Evolutionary conservation across 2,888 invertebrate species (phyloP).

Genomic region (Nesidiocoris tenuis): DNA sequence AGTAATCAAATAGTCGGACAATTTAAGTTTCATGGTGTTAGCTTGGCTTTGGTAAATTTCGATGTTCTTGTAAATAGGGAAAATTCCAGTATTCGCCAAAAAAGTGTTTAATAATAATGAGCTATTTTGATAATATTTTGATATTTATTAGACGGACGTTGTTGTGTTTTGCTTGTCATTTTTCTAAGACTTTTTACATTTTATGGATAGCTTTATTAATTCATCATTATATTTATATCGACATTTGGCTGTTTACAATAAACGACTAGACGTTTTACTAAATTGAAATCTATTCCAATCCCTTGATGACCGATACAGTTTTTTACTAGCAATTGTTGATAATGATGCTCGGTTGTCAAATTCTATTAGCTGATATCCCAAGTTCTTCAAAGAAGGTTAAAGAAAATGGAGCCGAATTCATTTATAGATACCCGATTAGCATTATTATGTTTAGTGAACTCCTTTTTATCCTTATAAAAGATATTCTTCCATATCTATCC

Average conservation of each 20-base stretch:
- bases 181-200: slow-evolving; percentile 41
- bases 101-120: slow-evolving; percentile 26
- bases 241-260: slow-evolving; percentile 25
- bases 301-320: too few species aligned
- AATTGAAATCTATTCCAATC: too few species aligned
- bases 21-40: slow-evolving; percentile 10
- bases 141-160: slow-evolving; percentile 35
- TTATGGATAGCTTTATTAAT: slow-evolving; percentile 33
- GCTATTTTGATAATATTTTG: slow-evolving; percentile 40
- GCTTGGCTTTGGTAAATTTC: slow-evolving; percentile 25
- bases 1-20: too few species aligned
- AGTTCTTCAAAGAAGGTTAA: too few species aligned
- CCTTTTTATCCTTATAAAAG: too few species aligned
- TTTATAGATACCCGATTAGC: too few species aligned
- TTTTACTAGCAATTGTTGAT: too few species aligned
- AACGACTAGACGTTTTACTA: slow-evolving; percentile 22
- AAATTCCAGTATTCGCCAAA: slow-evolving; percentile 37
- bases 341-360: too few species aligned
- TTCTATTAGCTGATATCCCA: too few species aligned
- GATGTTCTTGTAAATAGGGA: slow-evolving; percentile 30
- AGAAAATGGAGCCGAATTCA: too few species aligned
- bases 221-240: not conserved
- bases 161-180: slow-evolving; percentile 37
- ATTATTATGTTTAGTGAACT: too few species aligned
- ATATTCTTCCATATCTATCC: too few species aligned